Evolutionary conservation across 2,888 invertebrate genomes (phyloP), one percentile per base, ranked within the genome.

Genomic region (Apantesis nais): DNA sequence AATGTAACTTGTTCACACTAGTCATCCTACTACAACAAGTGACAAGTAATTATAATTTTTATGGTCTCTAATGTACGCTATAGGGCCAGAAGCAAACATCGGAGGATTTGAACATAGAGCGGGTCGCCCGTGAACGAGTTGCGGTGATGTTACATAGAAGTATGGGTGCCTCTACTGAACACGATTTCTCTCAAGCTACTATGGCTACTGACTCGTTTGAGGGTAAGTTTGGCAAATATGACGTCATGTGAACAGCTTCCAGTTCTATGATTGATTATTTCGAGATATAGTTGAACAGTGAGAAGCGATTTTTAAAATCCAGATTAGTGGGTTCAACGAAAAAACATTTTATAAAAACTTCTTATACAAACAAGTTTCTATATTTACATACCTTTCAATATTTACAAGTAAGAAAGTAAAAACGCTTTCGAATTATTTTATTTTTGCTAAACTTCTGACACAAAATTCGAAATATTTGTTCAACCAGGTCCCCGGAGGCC

Each of bases 81-180:
- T 16, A 85, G 85, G 82, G 74, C 41, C 61, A 62, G 37, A 83
- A 82, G 39, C 79, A 83, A 74, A 85, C 69, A 63, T 81, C 87
- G 0, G 93, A 92, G 2, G 92, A 92, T 22, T 22, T 79, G 37
- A 80, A 77, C 37, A 87, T 90, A 2, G 93, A 93, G 68, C 81
- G 86, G 0, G 89, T 90, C 29, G 92, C 93, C 0, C 86, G 90
- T 0, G 93, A 93, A 70, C 85, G 92, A 0, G 90, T 92, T 0
- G 92, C 91, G 0, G 83, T 88, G 0, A 92, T 93, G 92, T 67
- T 91, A 60, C 90, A 92, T 66, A 85, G 91, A 25, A 86, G 83
- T 66, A 79, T 84, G 80, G 86, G 84, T 0, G 79, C 81, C 8
- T 86, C 89, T 22, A 88, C 88, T 0, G 89, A 91, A 2, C 81